Base-by-base conservation (phyloP, 1,140 invertebrate genomes). In the Drosophila grimshawi region DNA sequence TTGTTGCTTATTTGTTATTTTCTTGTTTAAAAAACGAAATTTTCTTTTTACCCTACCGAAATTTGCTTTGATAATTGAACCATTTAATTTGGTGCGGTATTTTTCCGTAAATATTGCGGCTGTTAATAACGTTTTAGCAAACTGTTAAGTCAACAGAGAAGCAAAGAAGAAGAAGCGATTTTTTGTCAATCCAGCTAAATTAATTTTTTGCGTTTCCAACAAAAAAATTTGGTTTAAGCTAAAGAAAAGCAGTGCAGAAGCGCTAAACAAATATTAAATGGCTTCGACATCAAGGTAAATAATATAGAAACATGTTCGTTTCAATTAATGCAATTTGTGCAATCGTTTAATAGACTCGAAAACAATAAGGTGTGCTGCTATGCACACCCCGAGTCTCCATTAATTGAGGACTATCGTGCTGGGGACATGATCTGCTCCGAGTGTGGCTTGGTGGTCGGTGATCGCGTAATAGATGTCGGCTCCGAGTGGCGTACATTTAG, bases 401-500 rank as follows among this genome's bases (percentile, higher is more conserved):
- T 99, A 19, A 97, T 99, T 78, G 99, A 99, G 93, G 99, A 99
- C 93, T 99, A 99, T 92, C 94, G 98, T 91, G 99, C 99, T 77
- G 99, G 99, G 19, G 99, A 99, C 93, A 97, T 99, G 94, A 99
- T 99, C 90, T 99, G 99, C 93, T 97, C 98, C 30, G 98, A 99
- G 94, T 99, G 99, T 95, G 99, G 99, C 19, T 94, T 99, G 52
- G 99, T 99, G 51, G 99, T 99, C 37, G 99, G 99, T 32, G 99
- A 99, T 93, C 96, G 98, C 92, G 98, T 99, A 0, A 98, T 99
- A 78, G 99, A 99, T 94, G 99, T 99, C n/a, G 98, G 99, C n/a
- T 99, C 98, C n/a, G 99, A 99, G 93, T 99, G 99, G 99, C 95
- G 99, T 93, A 99, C 99, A 57, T 99, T 99, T 93, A 99, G 97